phyloP scores from a whole-genome alignment of 2,888 invertebrate species.

The Ceriagrion tenellum region DNA sequence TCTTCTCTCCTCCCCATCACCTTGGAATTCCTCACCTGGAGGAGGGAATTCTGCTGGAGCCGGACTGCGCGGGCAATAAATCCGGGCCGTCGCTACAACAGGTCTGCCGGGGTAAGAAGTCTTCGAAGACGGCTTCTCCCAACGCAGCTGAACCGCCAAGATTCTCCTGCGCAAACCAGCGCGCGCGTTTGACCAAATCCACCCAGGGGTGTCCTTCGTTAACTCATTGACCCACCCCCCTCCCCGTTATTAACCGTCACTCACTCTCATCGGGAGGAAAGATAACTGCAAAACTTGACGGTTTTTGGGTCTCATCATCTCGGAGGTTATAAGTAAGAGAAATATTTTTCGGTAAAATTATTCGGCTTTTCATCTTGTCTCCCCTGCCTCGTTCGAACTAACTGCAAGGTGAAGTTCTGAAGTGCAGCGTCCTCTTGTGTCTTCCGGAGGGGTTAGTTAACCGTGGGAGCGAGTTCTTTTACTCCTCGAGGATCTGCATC shows the following conservation, averaged over 20 bases:
- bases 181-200: no score
- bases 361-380: neutral
- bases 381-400: neutral
- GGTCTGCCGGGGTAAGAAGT: neutral
- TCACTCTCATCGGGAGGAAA: no score
- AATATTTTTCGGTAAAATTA: neutral
- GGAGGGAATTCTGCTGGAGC: neutral
- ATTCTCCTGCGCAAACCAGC: neutral
- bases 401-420: neutral
- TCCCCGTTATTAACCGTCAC: no score
- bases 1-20: neutral
- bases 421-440: neutral
- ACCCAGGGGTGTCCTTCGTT: no score
- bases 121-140: neutral
- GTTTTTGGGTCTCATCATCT: neutral
- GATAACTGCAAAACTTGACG: neutral
- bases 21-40: constrained; percentile 56
- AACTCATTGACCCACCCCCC: no score
- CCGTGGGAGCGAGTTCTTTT: neutral
- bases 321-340: neutral
- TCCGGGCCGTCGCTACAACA: constrained; percentile 24
- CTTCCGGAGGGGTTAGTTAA: neutral
- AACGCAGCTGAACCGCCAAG: neutral
- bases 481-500: neutral
- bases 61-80: constrained; percentile 3